Evolutionary conservation across 2,888 invertebrate genomes (phyloP), one percentile per base, ranked within the genome.

Genomic region (Andrena chrysosceles): DNA sequence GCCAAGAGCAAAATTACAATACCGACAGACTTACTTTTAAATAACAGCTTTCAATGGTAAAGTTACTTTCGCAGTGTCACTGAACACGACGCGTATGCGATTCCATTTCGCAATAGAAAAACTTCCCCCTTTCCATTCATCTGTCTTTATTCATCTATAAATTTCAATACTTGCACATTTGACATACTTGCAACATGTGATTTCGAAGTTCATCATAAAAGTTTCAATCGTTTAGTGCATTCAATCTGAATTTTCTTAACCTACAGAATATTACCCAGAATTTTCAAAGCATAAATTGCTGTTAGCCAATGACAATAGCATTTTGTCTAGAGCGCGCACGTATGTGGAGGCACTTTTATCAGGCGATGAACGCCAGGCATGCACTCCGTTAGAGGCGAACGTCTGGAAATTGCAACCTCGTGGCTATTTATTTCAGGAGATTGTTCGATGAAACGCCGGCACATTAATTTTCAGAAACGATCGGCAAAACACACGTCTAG

Each of bases 391-490:
- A 75, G 60, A 49, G 63, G 54, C 75, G 62, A 87, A 85, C 56
- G 81, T 62, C 72, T 60, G 84, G 78, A 83, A 86, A 87, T 86
- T 86, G 86, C 81, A 81, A 87, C 83, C 76, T 73, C 49, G 66
- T 66, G 69, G 77, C 79, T 75, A 79, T 87, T 86, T 88, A 85
- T 86, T 82, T 74, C 67, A 62, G 54, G 16, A 56, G 69, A 79
- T 48, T 54, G 81, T 59, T 63, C 35, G 80, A 66, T 66, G 62
- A 70, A 54, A 66, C 80, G 68, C 35, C 62, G 85, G 63, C 81
- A 49, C 81, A 84, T 88, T 85, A 88, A 85, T 87, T 85, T 85
- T 68, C 80, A 73, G 78, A 62, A 85, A 83, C 85, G 88, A 88
- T 82, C 77, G 77, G 81, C 76, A 84, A 88, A 88, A 85, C 81